phyloP scores from a whole-genome alignment of 2,888 invertebrate species.

The Ametastegia equiseti region DNA sequence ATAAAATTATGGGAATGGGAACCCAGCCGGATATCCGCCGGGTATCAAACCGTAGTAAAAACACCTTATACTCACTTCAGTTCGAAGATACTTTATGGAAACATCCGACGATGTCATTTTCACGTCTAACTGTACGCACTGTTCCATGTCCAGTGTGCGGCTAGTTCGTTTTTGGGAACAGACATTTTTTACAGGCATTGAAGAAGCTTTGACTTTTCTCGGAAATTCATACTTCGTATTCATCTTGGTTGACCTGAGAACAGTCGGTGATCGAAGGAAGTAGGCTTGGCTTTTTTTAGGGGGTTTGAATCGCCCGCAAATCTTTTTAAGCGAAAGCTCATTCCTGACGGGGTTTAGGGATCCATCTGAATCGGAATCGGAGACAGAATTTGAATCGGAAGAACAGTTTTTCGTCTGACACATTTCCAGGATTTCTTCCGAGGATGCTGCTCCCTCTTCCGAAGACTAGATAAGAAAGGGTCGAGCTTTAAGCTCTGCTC shows the following conservation, averaged over 20 bases:
- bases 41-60: too few species aligned
- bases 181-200: not conserved
- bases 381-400: not conserved
- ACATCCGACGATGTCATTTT: conserved; percentile 34
- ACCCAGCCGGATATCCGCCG: too few species aligned
- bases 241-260: conserved; percentile 35
- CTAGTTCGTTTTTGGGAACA: not conserved
- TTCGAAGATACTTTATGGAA: conserved; percentile 18
- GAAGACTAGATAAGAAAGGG: not conserved
- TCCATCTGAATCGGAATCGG: not conserved
- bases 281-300: conserved; percentile 37
- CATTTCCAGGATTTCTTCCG: not conserved
- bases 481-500: not conserved
- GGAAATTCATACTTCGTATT: conserved; percentile 43
- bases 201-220: not conserved
- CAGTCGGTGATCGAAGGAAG: conserved; percentile 35
- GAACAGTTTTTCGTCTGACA: not conserved
- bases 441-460: conserved; percentile 15
- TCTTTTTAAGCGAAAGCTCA: not conserved
- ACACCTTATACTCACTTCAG: not conserved
- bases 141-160: not conserved
- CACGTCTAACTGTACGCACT: not conserved
- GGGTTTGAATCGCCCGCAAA: conserved; percentile 7
- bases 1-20: not conserved
- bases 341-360: not conserved